Evolutionary conservation across 1,140 invertebrate species (phyloP).

Genomic region (Bursaphelenchus mucronatus): DNA sequence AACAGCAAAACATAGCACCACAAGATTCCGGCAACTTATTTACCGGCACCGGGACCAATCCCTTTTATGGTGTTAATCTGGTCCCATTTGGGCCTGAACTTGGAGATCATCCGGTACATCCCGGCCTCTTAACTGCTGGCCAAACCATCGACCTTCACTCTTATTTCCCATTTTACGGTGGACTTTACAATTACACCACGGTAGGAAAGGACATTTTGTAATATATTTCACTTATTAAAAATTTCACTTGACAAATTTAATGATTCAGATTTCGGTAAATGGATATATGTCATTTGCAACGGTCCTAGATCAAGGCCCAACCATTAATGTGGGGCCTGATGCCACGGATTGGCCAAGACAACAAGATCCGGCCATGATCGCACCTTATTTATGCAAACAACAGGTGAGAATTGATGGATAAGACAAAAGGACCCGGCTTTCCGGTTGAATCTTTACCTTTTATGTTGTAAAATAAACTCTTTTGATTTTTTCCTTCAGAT

Average conservation of each 20-base stretch:
- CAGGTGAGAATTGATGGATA: constrained; percentile 29
- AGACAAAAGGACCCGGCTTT: background rate
- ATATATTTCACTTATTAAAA: constrained; percentile 15
- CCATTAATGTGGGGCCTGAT: constrained; percentile 60
- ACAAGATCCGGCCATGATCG: constrained; percentile 61
- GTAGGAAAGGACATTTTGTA: constrained; percentile 26
- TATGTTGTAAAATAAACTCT: background rate
- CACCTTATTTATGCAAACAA: constrained; percentile 59
- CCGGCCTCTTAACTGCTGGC: constrained; percentile 58
- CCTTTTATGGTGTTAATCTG: constrained; percentile 50
- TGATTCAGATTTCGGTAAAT: constrained; percentile 58
- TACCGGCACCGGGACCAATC: constrained; percentile 51
- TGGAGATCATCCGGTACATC: constrained; percentile 56
- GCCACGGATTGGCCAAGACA: constrained; percentile 58
- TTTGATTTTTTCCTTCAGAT: constrained; percentile 35
- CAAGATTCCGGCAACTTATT: constrained; percentile 29
- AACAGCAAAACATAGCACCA: constrained; percentile 26
- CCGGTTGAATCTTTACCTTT: too few relatives aligned
- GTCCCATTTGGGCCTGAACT: constrained; percentile 58
- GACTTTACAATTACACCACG: constrained; percentile 60
- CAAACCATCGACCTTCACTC: constrained; percentile 60
- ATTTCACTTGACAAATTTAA: background rate
- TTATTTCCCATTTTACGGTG: constrained; percentile 60
- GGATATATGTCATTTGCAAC: constrained; percentile 61
- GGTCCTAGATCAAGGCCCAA: constrained; percentile 58